phyloP scores from a whole-genome alignment of 1,140 invertebrate species.

The Rhyacophila brunnea region DNA sequence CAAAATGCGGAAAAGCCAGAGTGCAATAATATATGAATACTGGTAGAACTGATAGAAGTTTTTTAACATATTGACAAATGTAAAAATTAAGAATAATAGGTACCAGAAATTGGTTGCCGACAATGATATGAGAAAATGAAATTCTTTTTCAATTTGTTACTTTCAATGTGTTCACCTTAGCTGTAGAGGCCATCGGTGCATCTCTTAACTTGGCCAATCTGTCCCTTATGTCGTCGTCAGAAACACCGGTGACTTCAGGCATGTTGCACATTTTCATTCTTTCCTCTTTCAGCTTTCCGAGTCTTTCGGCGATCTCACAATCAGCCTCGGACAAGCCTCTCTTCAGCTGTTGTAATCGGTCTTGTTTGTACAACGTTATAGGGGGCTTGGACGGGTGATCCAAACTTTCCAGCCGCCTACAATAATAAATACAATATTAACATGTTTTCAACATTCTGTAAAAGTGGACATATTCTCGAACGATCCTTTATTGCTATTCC shows the following conservation, averaged over 20 bases:
- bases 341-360: constrained; percentile 43
- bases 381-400: constrained; percentile 47
- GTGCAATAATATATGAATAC: background rate
- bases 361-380: constrained; percentile 53
- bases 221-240: constrained; percentile 54
- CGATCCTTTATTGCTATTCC: too few relatives aligned
- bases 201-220: constrained; percentile 59
- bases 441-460: background rate
- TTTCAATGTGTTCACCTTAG: constrained; percentile 39
- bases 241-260: constrained; percentile 40
- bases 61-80: background rate
- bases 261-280: constrained; percentile 25
- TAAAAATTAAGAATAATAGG: background rate
- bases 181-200: constrained; percentile 37
- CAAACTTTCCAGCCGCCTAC: constrained; percentile 40
- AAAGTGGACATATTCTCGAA: too few relatives aligned
- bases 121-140: too few relatives aligned
- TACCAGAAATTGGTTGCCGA: too few relatives aligned
- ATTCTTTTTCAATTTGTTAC: constrained; percentile 38
- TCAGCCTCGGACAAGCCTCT: constrained; percentile 46
- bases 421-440: background rate
- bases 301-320: constrained; percentile 57
- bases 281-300: constrained; percentile 60
- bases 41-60: background rate
- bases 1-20: too few relatives aligned